Conservation (phyloP, 2,888 invertebrate species). For the Pemphredon lugubris region DNA sequence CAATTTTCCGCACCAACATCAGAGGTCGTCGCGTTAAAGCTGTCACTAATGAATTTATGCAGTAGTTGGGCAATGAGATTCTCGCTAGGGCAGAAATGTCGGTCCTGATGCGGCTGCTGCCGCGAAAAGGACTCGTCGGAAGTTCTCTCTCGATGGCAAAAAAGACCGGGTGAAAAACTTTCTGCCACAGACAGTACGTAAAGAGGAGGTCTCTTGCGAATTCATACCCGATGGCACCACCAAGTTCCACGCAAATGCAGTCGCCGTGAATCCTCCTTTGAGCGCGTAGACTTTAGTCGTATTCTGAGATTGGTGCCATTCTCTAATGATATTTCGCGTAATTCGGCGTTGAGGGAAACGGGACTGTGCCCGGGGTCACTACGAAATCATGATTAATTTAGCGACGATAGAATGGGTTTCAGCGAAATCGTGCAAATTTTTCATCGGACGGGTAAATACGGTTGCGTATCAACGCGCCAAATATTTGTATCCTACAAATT, state of each 20-base stretch:
- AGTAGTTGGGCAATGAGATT: constrained; percentile 32
- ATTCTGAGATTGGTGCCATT: constrained; percentile 22
- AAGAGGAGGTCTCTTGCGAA: constrained; percentile 23
- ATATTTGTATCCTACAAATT: too few relatives aligned
- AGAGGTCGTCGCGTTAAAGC: constrained; percentile 11
- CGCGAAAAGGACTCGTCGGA: constrained; percentile 31
- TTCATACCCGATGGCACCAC: constrained; percentile 26
- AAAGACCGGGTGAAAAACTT: constrained; percentile 37
- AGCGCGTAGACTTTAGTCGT: constrained; percentile 32
- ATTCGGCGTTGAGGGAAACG: too few relatives aligned
- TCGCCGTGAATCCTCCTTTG: constrained; percentile 13
- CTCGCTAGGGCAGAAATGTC: constrained; percentile 24
- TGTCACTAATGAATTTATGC: constrained; percentile 49
- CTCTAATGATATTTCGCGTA: constrained; percentile 14
- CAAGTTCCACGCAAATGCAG: constrained; percentile 20
- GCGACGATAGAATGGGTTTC: too few relatives aligned
- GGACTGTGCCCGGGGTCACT: too few relatives aligned
- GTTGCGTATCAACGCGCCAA: too few relatives aligned
- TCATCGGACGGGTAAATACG: too few relatives aligned
- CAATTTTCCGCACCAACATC: constrained; percentile 9
- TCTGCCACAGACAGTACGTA: constrained; percentile 21
- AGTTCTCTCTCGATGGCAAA: constrained; percentile 30
- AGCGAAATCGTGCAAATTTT: too few relatives aligned
- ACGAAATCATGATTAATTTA: too few relatives aligned
- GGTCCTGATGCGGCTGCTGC: constrained; percentile 13